Conservation (phyloP, 2,113 vertebrate species). For the Alethe diademata region DNA sequence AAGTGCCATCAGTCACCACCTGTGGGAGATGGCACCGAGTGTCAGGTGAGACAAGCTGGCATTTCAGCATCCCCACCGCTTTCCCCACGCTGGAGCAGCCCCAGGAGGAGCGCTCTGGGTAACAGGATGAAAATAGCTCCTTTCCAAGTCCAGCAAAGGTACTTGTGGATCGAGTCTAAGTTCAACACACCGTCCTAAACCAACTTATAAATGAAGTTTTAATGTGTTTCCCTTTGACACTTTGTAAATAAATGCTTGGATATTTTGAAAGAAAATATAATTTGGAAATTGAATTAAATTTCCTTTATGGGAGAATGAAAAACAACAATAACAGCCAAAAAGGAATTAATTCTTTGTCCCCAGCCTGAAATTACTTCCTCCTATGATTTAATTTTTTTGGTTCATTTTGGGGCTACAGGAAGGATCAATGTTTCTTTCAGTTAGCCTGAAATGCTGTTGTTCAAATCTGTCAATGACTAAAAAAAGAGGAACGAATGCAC, state of each 20-base stretch:
- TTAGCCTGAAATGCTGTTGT: neutral
- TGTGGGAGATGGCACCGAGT: accelerated
- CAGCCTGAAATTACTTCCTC: neutral
- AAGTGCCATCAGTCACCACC: neutral
- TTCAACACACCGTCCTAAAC: neutral
- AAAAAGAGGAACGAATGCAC: neutral
- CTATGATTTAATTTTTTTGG: neutral
- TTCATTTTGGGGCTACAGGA: neutral
- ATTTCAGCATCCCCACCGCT: neutral
- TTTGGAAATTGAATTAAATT: neutral
- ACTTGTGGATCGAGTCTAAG: neutral
- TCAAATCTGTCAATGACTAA: neutral
- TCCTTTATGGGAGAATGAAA: neutral
- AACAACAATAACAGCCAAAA: neutral
- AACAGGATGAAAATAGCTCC: neutral
- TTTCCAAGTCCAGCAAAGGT: neutral
- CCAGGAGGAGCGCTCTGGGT: accelerated
- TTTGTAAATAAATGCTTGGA: neutral
- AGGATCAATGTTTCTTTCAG: neutral
- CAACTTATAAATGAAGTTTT: neutral
- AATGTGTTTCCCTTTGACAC: neutral
- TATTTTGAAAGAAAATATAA: neutral
- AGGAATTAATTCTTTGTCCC: neutral
- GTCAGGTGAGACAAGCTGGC: neutral
- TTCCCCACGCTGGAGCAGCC: accelerated